phyloP scores from a whole-genome alignment of 2,797 vertebrate genomes.

The Gymnothorax javanicus region DNA sequence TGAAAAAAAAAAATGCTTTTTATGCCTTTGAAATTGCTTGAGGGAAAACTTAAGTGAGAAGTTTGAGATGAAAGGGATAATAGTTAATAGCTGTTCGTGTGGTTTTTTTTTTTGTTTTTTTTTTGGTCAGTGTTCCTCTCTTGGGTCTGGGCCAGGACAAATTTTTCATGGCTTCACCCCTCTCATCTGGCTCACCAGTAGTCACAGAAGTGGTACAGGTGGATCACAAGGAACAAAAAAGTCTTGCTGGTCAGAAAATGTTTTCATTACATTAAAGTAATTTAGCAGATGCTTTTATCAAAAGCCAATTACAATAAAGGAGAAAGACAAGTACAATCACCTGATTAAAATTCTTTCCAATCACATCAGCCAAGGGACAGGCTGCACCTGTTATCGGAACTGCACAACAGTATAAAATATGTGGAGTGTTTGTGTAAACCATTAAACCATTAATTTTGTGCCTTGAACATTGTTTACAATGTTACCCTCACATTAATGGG shows the following conservation, averaged over 20 bases:
- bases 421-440: not conserved
- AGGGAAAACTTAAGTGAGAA: no score
- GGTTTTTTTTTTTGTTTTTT: no score
- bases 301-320: not conserved
- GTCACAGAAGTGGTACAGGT: not conserved
- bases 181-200: not conserved
- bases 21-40: no score
- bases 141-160: no score
- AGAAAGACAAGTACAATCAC: not conserved
- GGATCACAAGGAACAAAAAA: not conserved
- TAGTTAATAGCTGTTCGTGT: no score
- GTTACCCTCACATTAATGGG: not conserved
- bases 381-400: conserved; percentile 6
- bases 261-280: not conserved
- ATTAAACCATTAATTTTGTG: not conserved
- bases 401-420: not conserved
- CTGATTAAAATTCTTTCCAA: not conserved
- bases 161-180: no score
- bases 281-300: not conserved
- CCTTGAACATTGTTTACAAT: not conserved
- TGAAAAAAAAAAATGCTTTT: no score
- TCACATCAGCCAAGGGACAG: not conserved
- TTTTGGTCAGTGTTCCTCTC: no score
- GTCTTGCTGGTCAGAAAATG: not conserved
- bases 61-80: no score